Base-by-base conservation (phyloP, 2,888 invertebrate species). In the Lasioglossum lativentre region DNA sequence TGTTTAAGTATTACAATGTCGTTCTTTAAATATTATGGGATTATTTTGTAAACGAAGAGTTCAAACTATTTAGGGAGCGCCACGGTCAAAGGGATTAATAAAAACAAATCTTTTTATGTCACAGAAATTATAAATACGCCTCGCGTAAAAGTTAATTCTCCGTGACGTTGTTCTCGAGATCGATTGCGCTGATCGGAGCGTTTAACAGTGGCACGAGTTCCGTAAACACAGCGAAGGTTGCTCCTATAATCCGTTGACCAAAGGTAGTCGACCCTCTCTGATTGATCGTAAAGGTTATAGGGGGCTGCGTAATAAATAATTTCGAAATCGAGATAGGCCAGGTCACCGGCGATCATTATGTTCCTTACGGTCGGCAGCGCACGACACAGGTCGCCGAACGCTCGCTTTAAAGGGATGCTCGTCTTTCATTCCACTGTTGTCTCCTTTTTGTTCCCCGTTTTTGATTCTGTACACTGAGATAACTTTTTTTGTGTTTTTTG, bases 251-350 rank as follows among this genome's bases (percentile, higher is more conserved):
- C 34, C 19, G 34, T 34, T 66, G 34, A 34, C 19, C 34, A 34
- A 19, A 66, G 66, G 66, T 34, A 66, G 34, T 34, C 66, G 66
- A 66, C 66, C 66, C 23, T 34, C 19, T 1, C 34, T 19, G 66
- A 34, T 66, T 66, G 66, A 66, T 66, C 19, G 34, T 34, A 34
- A 34, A 66, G 66, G 66, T 66, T 34, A 4, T 34, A 34, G 66
- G 30, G 34, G 34, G 3, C 30, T 66, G 66, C 66, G 66, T 66
- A 66, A 66, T 66, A 30, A 66, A 66, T 66, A 66, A 66, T 66
- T 66, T 66, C 66, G 66, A 66, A 66, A 16, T 34, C 30, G 66
- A 16, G 66, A 8, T 19, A 19, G 34, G 19, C 34, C 8, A 34
- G 34, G 34, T 66, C 66, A 66, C 19, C 19, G 66, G 19, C 34